Base-by-base conservation (phyloP, 2,888 invertebrate species). In the Argyresthia goedartella region DNA sequence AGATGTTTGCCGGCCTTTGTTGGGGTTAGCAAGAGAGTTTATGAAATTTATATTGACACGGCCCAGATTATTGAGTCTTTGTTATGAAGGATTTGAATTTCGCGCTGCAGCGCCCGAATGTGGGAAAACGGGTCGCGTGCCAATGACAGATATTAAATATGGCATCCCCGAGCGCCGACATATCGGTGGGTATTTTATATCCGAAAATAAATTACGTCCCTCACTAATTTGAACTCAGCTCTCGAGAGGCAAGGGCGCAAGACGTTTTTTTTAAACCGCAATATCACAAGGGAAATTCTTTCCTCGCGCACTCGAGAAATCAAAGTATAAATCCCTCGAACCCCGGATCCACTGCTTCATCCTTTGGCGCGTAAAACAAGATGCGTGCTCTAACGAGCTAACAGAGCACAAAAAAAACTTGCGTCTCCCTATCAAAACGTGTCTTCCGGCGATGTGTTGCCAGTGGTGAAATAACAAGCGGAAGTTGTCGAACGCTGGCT, bases 31-130 rank as follows among this genome's bases (percentile, higher is more conserved):
- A 73, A 60, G 69, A 59, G 76, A 77, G 78, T 80, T 80, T 81
- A 80, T 80, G 80, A 81, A 80, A 81, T 81, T 81, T 81, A 81
- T 79, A 79, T 80, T 79, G 79, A 79, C 79, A 78, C 76, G 78
- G 73, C 73, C 66, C 67, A 76, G 80, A 80, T 81, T 81, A 80
- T 80, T 67, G 77, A 73, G 73, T 73, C 74, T 72, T 80, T 80
- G 80, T 81, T 78, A 73, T 73, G 73, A 67, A 70, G 72, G 75
- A 77, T 80, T 78, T 75, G 77, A 77, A 76, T 76, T 76, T 69
- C 63, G 62, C 61, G 63, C 67, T 65, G 56, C 25, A 60, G 49
- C 42, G 14, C 36, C 46, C 71, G 71, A 69, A 67, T 73, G 72
- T 73, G 72, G 71, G 73, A 72, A 71, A 67, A 58, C 65, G 65